Evolutionary conservation across 2,888 invertebrate species (phyloP), one percentile per base, ranked within the genome.

Genomic region (Epicampocera succincta): DNA sequence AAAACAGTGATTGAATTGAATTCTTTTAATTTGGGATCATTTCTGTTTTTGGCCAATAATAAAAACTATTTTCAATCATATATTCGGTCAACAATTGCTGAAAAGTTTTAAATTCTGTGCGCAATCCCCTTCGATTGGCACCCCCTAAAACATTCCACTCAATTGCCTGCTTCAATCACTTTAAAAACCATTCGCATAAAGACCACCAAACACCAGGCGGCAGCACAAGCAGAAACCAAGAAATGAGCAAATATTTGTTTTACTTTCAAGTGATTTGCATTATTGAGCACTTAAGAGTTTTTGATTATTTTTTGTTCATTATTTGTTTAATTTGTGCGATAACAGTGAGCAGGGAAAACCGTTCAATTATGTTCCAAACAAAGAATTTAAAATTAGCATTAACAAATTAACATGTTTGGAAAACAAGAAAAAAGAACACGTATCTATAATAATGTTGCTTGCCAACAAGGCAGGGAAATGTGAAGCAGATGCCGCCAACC

Each of bases 191-290:
- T 54, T 60, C 66, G 52, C 19, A 61, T 74, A 42, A 71, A 78
- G 42, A n/a, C 29, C 15, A 48, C 13, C 15, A 52, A 2, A 52
- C 17, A 33, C 19, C 42, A 68, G 29, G 12, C 13, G 8, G 15
- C 50, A 40, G 50, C 8, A 38, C 17, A 38, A 33, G 52, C 63
- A 65, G 15, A 72, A 44, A 77, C 54, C 42, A 50, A 61, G 38
- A 80, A 72, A 38, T 61, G 58, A 71, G 54, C 78, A 78, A 74
- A 65, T 60, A 78, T 54, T 68, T 48, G 19, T 73, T 21, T 29
- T 54, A 33, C 19, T 54, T 54, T 75, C 66, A 75, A 82, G 74
- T 82, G 82, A 74, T 78, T 78, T 74, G 82, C 82, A 74, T 82
- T 82, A 75, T 78, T 82, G 74, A 66, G 74, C 78, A 75, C 78